These are phyloP conservation scores for Aphelenchoides besseyi DNA, from an alignment of 1,140 invertebrate species.

Conservation along the genomic window DNA sequence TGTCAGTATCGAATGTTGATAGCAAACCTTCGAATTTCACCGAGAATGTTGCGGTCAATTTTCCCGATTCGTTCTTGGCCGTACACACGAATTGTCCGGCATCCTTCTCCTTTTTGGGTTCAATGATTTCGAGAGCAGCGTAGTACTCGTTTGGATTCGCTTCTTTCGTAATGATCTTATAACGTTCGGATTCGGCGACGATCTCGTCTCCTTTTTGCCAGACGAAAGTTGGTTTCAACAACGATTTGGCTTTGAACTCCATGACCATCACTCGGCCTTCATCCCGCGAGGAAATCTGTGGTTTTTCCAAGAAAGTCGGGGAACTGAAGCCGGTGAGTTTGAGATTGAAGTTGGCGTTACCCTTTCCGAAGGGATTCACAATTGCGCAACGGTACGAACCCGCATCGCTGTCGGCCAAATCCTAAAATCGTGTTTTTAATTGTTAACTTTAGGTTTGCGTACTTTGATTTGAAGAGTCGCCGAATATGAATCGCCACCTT, in stretches of 20 bases:
- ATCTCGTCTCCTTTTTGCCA: conserved; percentile 81
- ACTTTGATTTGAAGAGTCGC: conserved; percentile 83
- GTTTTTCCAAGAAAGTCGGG: conserved; percentile 96
- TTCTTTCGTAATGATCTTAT: conserved; percentile 61
- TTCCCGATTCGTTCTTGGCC: conserved; percentile 62
- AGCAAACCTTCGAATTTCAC: conserved; percentile 61
- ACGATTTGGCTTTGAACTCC: conserved; percentile 75
- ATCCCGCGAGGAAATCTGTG: conserved; percentile 85
- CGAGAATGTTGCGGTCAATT: conserved; percentile 61
- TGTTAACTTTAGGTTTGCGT: conserved; percentile 5
- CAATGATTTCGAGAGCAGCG: conserved; percentile 60
- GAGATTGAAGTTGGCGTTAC: conserved; percentile 64
- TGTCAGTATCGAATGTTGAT: conserved; percentile 15
- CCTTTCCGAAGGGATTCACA: conserved; percentile 63
- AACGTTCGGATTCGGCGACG: conserved; percentile 80
- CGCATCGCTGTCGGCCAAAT: conserved; percentile 63
- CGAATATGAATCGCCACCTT: conserved; percentile 82
- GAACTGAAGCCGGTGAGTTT: conserved; percentile 69
- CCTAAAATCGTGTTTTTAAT: conserved; percentile 51
- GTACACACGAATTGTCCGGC: conserved; percentile 62
- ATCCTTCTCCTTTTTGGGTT: conserved; percentile 63
- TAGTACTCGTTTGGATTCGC: conserved; percentile 59
- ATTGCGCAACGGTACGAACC: conserved; percentile 66
- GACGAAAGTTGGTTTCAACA: conserved; percentile 73
- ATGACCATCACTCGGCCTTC: conserved; percentile 93